Conservation (phyloP, 2,797 vertebrate genomes). For the Typhlichthys eigenmanni region DNA sequence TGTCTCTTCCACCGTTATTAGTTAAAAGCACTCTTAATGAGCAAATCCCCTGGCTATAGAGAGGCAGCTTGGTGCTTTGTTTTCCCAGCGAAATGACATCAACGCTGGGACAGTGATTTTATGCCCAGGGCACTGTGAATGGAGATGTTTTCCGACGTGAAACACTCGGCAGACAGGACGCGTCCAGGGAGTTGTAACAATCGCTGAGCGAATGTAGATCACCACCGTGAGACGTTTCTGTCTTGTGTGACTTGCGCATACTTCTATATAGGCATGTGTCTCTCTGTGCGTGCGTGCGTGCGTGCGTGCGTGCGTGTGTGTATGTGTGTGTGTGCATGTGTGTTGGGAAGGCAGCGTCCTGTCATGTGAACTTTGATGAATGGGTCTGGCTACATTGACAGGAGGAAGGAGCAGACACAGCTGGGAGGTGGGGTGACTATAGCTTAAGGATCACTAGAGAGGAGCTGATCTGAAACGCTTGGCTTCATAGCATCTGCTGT, state of each 20-base stretch:
- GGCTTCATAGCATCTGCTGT: slow-evolving; percentile 57
- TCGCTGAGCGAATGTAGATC: slow-evolving; percentile 41
- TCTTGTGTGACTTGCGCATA: slow-evolving; percentile 37
- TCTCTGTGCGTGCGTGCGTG: too few relatives aligned
- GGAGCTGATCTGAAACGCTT: slow-evolving; percentile 50
- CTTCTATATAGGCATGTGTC: slow-evolving; percentile 27
- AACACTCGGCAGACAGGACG: slow-evolving; percentile 42
- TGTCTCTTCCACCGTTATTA: slow-evolving; percentile 63
- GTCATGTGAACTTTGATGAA: slow-evolving; percentile 47
- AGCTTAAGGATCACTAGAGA: slow-evolving; percentile 51
- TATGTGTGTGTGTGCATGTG: slow-evolving; percentile 12
- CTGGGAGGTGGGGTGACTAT: slow-evolving; percentile 33
- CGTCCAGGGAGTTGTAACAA: slow-evolving; percentile 30
- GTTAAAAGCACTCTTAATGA: slow-evolving; percentile 73
- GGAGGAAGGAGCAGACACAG: slow-evolving; percentile 43
- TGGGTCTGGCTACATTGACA: slow-evolving; percentile 45
- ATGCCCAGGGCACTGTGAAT: slow-evolving; percentile 45
- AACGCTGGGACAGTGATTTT: slow-evolving; percentile 62
- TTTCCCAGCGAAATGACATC: slow-evolving; percentile 67
- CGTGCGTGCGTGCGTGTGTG: neutral
- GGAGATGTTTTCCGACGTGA: slow-evolving; percentile 48
- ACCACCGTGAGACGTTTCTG: slow-evolving; percentile 34
- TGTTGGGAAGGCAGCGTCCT: neutral
- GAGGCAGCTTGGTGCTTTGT: slow-evolving; percentile 50
- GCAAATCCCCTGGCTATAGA: slow-evolving; percentile 69